A percentile compares a stretch with the other conserved stretches of the same genome.
These are phyloP conservation scores for Gonioctena quinquepunctata DNA, from an alignment of 1,140 invertebrate genomes.

Conservation along the genomic window DNA sequence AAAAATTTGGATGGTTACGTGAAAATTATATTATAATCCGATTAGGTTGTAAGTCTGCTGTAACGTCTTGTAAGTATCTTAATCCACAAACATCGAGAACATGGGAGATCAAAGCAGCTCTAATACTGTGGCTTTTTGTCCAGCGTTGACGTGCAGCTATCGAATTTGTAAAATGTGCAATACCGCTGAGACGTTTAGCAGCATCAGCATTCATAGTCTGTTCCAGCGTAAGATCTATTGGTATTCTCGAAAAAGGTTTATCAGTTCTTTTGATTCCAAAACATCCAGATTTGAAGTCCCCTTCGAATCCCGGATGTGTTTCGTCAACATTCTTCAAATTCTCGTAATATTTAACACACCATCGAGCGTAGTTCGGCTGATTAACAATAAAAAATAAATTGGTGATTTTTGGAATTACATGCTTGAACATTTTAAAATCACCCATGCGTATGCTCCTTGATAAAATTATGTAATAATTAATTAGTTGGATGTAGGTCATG, in stretches of 20 bases:
- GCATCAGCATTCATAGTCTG: conserved; percentile 47
- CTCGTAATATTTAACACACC: conserved; percentile 20
- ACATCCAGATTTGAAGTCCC: conserved; percentile 26
- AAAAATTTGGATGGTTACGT: too few species aligned
- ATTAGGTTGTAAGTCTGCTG: not conserved
- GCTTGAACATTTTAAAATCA: conserved; percentile 36
- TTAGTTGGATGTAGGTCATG: conserved; percentile 33
- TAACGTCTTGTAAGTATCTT: not conserved
- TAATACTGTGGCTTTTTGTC: conserved; percentile 24
- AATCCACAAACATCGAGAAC: conserved; percentile 14
- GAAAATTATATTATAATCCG: too few species aligned
- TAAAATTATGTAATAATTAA: conserved; percentile 40
- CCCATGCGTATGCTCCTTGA: conserved; percentile 30
- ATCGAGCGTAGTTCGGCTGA: conserved; percentile 32
- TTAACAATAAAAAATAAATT: conserved; percentile 33
- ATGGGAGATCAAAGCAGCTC: conserved; percentile 16
- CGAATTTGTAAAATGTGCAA: conserved; percentile 35
- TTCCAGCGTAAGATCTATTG: conserved; percentile 39
- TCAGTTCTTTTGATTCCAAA: conserved; percentile 39
- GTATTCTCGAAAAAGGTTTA: conserved; percentile 34
- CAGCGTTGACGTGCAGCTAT: conserved; percentile 31
- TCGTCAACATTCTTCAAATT: conserved; percentile 23
- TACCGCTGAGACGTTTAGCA: conserved; percentile 30
- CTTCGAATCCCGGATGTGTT: conserved; percentile 43
- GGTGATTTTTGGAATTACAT: conserved; percentile 32